Conservation (phyloP, 1,140 invertebrate species). For the Drosophila kikkawai region DNA sequence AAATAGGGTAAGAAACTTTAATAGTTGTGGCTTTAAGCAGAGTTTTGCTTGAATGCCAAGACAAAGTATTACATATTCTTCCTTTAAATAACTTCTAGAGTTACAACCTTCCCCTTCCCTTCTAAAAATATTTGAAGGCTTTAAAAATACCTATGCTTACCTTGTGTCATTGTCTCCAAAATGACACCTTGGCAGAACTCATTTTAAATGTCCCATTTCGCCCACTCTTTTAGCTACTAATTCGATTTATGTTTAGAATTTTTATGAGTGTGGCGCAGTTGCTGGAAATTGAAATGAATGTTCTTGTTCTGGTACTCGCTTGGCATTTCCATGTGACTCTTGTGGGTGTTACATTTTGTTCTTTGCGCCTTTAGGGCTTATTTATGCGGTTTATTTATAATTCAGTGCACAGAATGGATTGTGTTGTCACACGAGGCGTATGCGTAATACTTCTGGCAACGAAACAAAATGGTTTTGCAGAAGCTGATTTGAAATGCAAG, state of each 20-base stretch:
- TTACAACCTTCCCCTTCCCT: not conserved
- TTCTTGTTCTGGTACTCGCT: conserved; percentile 4
- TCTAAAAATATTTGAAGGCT: not conserved
- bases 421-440: conserved; percentile 25
- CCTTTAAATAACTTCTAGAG: too few relatives aligned
- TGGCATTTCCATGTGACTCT: conserved; percentile 28
- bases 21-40: not conserved
- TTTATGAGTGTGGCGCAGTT: conserved; percentile 40
- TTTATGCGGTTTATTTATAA: conserved; percentile 72
- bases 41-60: not conserved
- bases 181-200: conserved; percentile 3
- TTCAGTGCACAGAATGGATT: conserved; percentile 71
- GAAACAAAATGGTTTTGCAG: conserved; percentile 6
- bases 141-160: not conserved
- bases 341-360: conserved; percentile 18
- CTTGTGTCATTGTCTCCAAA: not conserved
- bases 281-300: conserved; percentile 66
- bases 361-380: conserved; percentile 50
- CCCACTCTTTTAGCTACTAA: conserved; percentile 41
- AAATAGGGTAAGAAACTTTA: not conserved
- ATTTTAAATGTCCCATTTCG: conserved; percentile 15
- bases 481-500: conserved; percentile 57
- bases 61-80: not conserved
- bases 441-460: conserved; percentile 8
- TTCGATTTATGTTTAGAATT: conserved; percentile 72